Conservation (phyloP, 2,113 vertebrate genomes). For the Argyrosomus japonicus region DNA sequence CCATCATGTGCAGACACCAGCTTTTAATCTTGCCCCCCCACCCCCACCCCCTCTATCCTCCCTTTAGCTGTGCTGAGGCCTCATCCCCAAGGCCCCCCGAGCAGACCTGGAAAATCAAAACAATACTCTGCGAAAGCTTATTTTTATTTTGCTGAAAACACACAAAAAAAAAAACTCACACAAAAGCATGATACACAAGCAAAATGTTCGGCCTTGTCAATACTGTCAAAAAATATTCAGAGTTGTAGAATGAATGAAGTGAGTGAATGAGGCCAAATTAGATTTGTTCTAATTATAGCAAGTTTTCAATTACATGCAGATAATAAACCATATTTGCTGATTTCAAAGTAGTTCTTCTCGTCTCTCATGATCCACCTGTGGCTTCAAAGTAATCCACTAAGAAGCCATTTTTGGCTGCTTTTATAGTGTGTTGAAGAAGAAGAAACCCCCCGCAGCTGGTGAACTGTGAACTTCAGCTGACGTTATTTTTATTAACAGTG, state of each 20-base stretch:
- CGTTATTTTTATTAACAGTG: background rate
- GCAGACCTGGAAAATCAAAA: constrained; percentile 66
- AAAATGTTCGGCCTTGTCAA: constrained; percentile 45
- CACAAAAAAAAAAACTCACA: background rate
- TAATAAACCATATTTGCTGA: background rate
- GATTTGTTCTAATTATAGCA: constrained; percentile 9
- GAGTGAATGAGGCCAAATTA: constrained; percentile 49
- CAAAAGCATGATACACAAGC: constrained; percentile 28
- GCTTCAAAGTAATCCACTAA: background rate
- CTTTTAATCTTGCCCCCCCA: constrained; percentile 65
- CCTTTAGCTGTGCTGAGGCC: constrained; percentile 19
- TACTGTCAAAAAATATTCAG: constrained; percentile 43
- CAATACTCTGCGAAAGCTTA: constrained; percentile 25
- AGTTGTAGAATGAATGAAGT: constrained; percentile 14
- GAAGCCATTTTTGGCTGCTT: background rate
- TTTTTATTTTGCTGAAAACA: constrained; percentile 50
- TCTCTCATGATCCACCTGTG: background rate
- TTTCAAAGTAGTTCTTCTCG: background rate
- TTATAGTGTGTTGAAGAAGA: no score
- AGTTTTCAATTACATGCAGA: background rate
- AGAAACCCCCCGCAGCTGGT: no score
- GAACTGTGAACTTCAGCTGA: background rate
- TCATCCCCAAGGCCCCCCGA: constrained; percentile 47
- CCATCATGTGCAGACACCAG: constrained; percentile 74
- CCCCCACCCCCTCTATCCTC: background rate